Evolutionary conservation across 2,113 vertebrate genomes (phyloP), one percentile per base, ranked within the genome.

Genomic region (Mesembrinibis cayennensis): DNA sequence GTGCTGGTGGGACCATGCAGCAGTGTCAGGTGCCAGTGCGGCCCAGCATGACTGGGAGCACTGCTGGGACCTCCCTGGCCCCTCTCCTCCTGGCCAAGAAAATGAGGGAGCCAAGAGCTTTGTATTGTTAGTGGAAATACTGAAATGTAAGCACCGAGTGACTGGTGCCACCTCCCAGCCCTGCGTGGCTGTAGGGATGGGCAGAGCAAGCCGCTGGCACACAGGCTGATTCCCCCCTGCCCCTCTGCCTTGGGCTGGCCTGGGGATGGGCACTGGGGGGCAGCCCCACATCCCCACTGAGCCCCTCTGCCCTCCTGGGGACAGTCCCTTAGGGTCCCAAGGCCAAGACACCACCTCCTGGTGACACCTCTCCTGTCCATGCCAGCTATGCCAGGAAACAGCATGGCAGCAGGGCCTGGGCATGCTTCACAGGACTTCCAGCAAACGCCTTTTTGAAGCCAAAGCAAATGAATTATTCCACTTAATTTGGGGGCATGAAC

Each of bases 181-280:
- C 32, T 0, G 0, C 0, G 0, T 19, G 6, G 56, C 14, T 2
- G 1, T 23, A 52, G 29, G 32, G 21, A 13, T 5, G 2, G 36
- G 45, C 67, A 86, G 34, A 58, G 67, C 13, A 10, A 22, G 59
- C 32, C n/a, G 62, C 20, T 67, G 73, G 87, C 63, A 69, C 58
- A n/a, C 7, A 3, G 7, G 7, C 3, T 22, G 11, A 26, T 42
- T 47, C 20, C 59, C 15, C 42, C 11, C 12, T 21, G 23, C 7
- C n/a, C 42, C 15, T 73, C 49, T 3, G 21, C 30, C 13, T 10
- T 1, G 2, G 13, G 10, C n/a, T 72, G 77, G 29, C 15, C 6
- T 63, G 12, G 29, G 13, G 10, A 38, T 1, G 6, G 9, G 20
- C 10, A 10, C 0, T 27, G 45, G 4, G 26, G 50, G 7, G 8